Conservation (phyloP, 2,888 invertebrate species). For the Antheraea assamensis region DNA sequence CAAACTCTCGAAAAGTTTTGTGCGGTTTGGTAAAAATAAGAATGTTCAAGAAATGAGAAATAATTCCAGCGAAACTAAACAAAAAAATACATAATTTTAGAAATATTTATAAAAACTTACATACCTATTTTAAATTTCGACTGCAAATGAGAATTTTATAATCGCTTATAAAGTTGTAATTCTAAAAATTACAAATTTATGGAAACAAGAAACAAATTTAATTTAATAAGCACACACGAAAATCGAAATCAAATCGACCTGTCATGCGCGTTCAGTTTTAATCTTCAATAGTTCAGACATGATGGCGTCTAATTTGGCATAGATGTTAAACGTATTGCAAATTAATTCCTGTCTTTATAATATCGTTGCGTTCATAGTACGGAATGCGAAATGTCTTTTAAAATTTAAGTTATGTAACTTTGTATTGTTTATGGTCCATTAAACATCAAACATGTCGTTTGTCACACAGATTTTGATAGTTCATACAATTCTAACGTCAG, state of each 20-base stretch:
- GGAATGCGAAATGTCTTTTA: conserved; percentile 11
- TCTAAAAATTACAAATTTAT: too few relatives aligned
- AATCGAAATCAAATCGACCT: not conserved
- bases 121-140: too few relatives aligned
- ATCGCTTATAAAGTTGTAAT: not conserved
- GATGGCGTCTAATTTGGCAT: conserved; percentile 20
- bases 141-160: too few relatives aligned
- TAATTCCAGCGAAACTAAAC: not conserved
- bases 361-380: conserved; percentile 5
- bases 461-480: not conserved
- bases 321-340: conserved; percentile 19
- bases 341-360: conserved; percentile 12
- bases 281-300: conserved; percentile 12
- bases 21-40: not conserved
- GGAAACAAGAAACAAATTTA: too few relatives aligned
- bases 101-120: too few relatives aligned
- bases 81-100: too few relatives aligned
- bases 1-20: too few relatives aligned
- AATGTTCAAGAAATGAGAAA: not conserved
- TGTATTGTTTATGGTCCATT: not conserved
- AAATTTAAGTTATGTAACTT: not conserved
- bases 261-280: conserved; percentile 8
- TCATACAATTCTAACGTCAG: conserved; percentile 1
- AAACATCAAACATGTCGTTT: not conserved
- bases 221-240: not conserved